Base-by-base conservation (phyloP, 2,113 vertebrate genomes). In the Micromys minutus region DNA sequence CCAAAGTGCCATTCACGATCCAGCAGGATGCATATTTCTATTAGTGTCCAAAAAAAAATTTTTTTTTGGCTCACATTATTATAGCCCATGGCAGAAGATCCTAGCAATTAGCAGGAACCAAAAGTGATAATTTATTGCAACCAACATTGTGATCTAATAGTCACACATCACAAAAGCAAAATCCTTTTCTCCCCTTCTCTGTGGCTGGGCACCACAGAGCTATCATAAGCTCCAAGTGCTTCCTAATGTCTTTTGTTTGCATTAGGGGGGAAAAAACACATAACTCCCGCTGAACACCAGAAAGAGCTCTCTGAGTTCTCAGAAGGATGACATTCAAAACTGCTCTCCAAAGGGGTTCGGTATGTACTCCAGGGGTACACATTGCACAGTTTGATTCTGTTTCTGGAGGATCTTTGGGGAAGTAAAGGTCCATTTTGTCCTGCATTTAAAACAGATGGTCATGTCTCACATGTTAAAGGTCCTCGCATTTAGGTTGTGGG, bases 71-170 rank as follows among this genome's bases (percentile, higher is more conserved):
- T 15, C 65, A 94, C 76, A 90, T 91, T 92, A 74, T 91, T 88
- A 61, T 85, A 96, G 31, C 79, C 3, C 7, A 91, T 96, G 89
- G 95, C 94, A 96, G 97, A 97, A 97, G 90, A 94, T 75, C 89
- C 83, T 93, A 96, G 96, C 97, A 98, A 97, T 97, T 98, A 98
- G 92, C 94, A 86, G 34, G 13, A 95, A 95, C 96, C 11, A 8
- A 31, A 96, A 96, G 96, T 95, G 96, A 97, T 97, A 97, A 96
- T 97, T 97, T 92, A 97, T 79, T 98, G 97, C 79, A 90, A 89
- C 89, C 94, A 91, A 93, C 95, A 94, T 96, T 97, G 59, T 0
- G 50, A 94, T 98, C 94, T 31, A 94, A 96, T 91, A 91, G 91
- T 97, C 92, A 95, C 65, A 57, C 79, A 79, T 55, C 76, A 80